Evolutionary conservation across 2,888 invertebrate genomes (phyloP), one percentile per base, ranked within the genome.

Genomic region (Oscheius sp.): DNA sequence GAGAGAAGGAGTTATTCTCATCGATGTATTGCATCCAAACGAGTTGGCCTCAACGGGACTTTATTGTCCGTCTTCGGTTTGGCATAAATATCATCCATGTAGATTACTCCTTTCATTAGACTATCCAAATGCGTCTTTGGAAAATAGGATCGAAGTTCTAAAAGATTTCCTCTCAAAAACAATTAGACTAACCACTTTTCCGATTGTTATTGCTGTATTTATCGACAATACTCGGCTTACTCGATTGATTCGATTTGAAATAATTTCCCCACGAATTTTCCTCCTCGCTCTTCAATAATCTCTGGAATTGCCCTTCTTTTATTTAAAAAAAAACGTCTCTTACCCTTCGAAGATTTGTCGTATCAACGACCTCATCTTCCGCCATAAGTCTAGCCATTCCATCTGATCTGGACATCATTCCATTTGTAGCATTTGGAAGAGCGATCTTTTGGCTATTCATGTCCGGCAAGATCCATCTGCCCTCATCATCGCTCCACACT

Each of bases 401-500:
- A 17, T 55, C 53, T 4, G 20, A n/a, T 8, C 53, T 53, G n/a
- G 34, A 34, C 27, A 15, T 15, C 37, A 42, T 27, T 12, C 80
- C 80, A 67, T 78, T 78, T 15, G 65, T 75, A 3, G 82, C 90
- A 23, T 91, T 91, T 5, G 93, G 93, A 61, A 93, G 88, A 84
- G 91, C 91, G 0, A 91, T 91, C 71, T 91, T 89, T 34, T 90
- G 89, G 46, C 91, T 88, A 5, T 89, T 87, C 61, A 92, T 84
- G 72, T 92, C 91, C 0, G 93, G 93, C 65, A 93, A 85, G 20
- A 75, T 66, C 80, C 80, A 80, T 50, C 74, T 45, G 25, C 91
- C 91, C 1, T 90, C 88, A 69, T 93, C 92, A 70, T 93, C 93
- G 83, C 92, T 91, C 92, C 92, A 93, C 50, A 90, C 85, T 0